These are phyloP conservation scores for Dryadula phaetusa DNA, from an alignment of 2,888 invertebrate genomes.

Conservation along the genomic window DNA sequence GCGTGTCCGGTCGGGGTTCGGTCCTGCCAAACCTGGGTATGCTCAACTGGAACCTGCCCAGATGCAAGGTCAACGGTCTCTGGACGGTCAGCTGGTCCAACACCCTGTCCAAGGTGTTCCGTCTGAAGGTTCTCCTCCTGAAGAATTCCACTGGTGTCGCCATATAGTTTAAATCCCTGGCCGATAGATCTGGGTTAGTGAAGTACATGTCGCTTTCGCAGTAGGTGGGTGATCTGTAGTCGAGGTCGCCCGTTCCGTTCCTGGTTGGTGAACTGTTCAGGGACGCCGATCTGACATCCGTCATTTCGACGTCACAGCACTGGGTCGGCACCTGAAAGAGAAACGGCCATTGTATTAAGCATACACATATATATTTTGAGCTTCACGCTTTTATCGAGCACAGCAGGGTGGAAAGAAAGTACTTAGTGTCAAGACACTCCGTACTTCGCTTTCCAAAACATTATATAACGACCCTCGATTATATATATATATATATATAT, in stretches of 20 bases:
- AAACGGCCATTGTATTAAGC: too few species aligned
- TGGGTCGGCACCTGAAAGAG: constrained; percentile 67
- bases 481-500: too few species aligned
- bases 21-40: constrained; percentile 64
- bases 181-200: constrained; percentile 56
- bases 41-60: constrained; percentile 71
- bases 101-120: constrained; percentile 62
- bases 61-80: constrained; percentile 62
- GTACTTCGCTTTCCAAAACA: too few species aligned
- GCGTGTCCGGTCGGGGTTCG: constrained; percentile 66
- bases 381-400: too few species aligned
- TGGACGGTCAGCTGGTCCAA: constrained; percentile 54
- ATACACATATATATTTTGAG: constrained; percentile 70
- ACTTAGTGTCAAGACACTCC: too few species aligned
- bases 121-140: constrained; percentile 52
- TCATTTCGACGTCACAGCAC: constrained; percentile 69
- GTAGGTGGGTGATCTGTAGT: constrained; percentile 66
- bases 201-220: constrained; percentile 60
- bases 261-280: constrained; percentile 54
- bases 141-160: constrained; percentile 62
- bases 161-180: constrained; percentile 63
- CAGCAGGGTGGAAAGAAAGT: too few species aligned
- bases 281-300: constrained; percentile 57
- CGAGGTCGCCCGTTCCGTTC: constrained; percentile 45
- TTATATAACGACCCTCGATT: too few species aligned